Percentiles rank a stretch among this genome's conserved stretches.
Evolutionary conservation across 2,888 invertebrate species (phyloP).

Genomic region (Philereme transversata): DNA sequence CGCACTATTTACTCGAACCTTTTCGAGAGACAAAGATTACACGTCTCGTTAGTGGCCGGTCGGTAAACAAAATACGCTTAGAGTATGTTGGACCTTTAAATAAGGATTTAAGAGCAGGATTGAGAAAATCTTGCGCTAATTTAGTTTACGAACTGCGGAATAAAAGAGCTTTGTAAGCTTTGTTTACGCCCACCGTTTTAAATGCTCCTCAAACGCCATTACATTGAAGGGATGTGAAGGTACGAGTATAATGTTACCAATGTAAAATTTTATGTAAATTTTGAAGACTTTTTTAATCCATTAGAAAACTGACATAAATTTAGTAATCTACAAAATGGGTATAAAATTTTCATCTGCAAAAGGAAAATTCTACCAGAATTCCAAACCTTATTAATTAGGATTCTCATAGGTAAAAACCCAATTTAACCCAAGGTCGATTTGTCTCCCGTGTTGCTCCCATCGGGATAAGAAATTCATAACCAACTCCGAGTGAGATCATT

Average conservation of each 20-base stretch:
- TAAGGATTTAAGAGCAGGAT: slow-evolving; percentile 19
- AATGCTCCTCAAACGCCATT: too few species aligned
- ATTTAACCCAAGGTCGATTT: slow-evolving; percentile 33
- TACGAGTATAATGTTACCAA: too few species aligned
- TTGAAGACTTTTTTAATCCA: too few species aligned
- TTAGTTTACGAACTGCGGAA: slow-evolving; percentile 11
- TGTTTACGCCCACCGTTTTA: background rate
- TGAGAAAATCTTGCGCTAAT: slow-evolving; percentile 14
- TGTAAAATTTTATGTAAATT: too few species aligned
- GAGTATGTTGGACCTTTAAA: slow-evolving; percentile 24
- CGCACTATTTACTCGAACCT: slow-evolving; percentile 71
- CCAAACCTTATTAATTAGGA: slow-evolving; percentile 25
- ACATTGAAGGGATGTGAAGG: too few species aligned
- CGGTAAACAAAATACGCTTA: slow-evolving; percentile 33
- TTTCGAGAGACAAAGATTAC: slow-evolving; percentile 57
- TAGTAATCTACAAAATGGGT: too few species aligned
- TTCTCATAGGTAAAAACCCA: slow-evolving; percentile 28
- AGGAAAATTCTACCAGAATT: slow-evolving; percentile 5
- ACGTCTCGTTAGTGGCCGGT: slow-evolving; percentile 50
- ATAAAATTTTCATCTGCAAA: too few species aligned
- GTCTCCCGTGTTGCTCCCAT: slow-evolving; percentile 30
- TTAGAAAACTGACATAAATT: too few species aligned
- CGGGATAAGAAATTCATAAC: slow-evolving; percentile 40
- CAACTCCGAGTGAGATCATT: slow-evolving; percentile 35
- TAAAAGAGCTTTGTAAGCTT: background rate